Evolutionary conservation across 2,888 invertebrate species (phyloP), one percentile per base, ranked within the genome.

Genomic region (Phytoseiulus persimilis): DNA sequence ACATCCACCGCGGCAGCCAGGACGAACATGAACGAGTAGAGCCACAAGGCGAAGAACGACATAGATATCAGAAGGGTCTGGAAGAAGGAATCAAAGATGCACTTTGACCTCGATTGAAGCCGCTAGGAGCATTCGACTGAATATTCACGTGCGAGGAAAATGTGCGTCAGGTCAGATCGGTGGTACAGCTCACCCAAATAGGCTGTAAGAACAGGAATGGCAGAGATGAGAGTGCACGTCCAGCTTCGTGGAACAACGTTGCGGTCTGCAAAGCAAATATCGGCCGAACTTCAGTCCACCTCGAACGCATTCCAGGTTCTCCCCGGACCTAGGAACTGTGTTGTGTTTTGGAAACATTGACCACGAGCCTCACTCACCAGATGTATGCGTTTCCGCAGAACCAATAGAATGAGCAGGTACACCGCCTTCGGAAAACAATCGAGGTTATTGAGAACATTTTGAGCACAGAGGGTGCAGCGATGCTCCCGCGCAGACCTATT

Each of bases 181-280:
- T 28, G 65, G 11, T 6, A 0, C 23, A 83, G 39, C 83, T 89
- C 93, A 95, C 95, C 92, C 94, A 92, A 90, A 95, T 91, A 2
- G 95, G 95, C 92, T 95, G 94, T 28, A 95, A 92, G 9, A 95
- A 92, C 28, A 95, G 91, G 0, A 94, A 91, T 0, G 95, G 95
- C 94, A 95, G 95, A 23, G 94, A 93, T 45, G 93, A 92, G 39
- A 95, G 92, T 0, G 95, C 95, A 92, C 95, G 95, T 90, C 95
- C 95, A 33, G 95, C 94, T 93, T 95, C 95, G 91, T 93, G 93
- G 91, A 95, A 95, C 39, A 95, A 92, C 91, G 94, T 94, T 33
- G 95, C 94, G 0, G 95, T 95, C 90, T 95, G 92, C 90, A 93
- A 92, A 23, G 23, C 5, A 23, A 65, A 65, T 1, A 65, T 23